These are phyloP conservation scores for Acrossocheilus fasciatus DNA, from an alignment of 2,797 vertebrate species.

Conservation along the genomic window DNA sequence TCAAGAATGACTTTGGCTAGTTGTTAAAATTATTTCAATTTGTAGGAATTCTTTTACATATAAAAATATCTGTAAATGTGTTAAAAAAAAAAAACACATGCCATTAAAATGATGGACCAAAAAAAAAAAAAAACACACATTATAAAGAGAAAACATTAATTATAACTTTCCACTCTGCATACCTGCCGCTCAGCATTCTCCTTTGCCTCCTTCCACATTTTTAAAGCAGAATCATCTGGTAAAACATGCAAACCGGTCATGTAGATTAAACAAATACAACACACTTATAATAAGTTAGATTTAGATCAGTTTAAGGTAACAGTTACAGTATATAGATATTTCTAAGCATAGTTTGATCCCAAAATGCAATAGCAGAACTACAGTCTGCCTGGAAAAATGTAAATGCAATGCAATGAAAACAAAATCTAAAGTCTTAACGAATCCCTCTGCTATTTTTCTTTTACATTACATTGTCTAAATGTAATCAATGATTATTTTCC, in stretches of 20 bases:
- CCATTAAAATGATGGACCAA: neutral
- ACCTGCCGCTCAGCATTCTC: slow-evolving; percentile 90
- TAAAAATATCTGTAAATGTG: neutral
- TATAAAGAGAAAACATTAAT: neutral
- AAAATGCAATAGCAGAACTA: neutral
- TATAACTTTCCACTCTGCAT: slow-evolving; percentile 39
- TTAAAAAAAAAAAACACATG: neutral
- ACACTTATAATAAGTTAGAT: neutral
- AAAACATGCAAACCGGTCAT: neutral
- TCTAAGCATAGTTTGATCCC: neutral
- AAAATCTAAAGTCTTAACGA: neutral
- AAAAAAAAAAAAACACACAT: too few relatives aligned
- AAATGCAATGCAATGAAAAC: neutral
- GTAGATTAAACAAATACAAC: neutral
- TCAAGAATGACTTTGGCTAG: neutral
- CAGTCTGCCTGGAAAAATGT: neutral
- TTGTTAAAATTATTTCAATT: neutral
- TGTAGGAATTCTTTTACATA: neutral
- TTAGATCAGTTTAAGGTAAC: neutral
- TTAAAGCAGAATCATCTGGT: slow-evolving; percentile 82
- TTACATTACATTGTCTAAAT: neutral
- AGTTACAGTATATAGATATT: neutral
- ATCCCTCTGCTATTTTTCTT: too few relatives aligned
- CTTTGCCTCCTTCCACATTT: slow-evolving; percentile 83
- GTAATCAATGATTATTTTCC: neutral